Evolutionary conservation across 2,113 vertebrate genomes (phyloP), one percentile per base, ranked within the genome.

Genomic region (Lanius ludovicianus): DNA sequence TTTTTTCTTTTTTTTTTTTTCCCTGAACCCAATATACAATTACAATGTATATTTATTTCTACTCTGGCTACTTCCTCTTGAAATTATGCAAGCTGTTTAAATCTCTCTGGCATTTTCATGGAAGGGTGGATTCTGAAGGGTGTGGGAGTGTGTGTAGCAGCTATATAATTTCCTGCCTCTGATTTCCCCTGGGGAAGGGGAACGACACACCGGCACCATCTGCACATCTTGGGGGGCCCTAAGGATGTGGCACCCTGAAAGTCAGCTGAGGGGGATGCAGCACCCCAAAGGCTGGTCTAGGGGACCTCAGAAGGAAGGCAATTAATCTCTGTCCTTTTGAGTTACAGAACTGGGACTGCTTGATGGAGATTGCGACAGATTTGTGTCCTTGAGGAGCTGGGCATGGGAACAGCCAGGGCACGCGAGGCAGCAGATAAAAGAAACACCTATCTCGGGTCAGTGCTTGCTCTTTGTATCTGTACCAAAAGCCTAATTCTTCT

Each of bases 11-110:
- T 16, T 77, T 33, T 33, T n/a, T 11, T 10, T 1, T 0, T 1
- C 9, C 15, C 60, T 33, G 25, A 76, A n/a, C 37, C 15, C 2
- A 0, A 53, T 73, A 71, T 44, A 79, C 77, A 87, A 87, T 80
- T 64, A 69, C 50, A 47, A n/a, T 31, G n/a, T 59, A 35, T 69
- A 74, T 94, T 95, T 96, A 73, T 89, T 94, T 93, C 87, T 53
- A 15, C 55, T 47, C 46, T 83, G 1, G 0, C 59, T 85, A 42
- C 89, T 95, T 96, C 88, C 89, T 81, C 63, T 67, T 77, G 63
- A 55, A 95, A 60, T 87, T 63, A 84, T 87, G 93, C 91, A 75
- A 91, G 73, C 87, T 90, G 78, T 84, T 91, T 94, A 96, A 96
- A 94, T 89, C 81, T 89, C 77, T 60, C 64, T 85, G 87, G 65